Percentiles rank a stretch among this genome's conserved stretches.
Conservation (phyloP, 2,797 vertebrate genomes). For the Strix occidentalis region DNA sequence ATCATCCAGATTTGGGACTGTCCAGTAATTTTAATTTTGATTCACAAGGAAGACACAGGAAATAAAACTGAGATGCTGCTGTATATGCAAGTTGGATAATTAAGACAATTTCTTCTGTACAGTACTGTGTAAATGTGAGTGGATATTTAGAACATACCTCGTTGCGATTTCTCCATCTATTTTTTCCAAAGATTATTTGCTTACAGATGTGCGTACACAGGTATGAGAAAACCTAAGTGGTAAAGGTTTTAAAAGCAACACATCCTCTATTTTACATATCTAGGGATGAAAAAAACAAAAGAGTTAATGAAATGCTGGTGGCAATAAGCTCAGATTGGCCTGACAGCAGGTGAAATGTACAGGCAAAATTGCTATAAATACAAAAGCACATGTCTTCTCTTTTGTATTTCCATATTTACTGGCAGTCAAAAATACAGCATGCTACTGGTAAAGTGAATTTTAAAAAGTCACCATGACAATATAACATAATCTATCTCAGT, state of each 20-base stretch:
- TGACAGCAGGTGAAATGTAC: neutral
- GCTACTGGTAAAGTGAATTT: neutral
- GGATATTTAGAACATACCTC: neutral
- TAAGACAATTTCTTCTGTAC: neutral
- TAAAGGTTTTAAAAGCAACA: neutral
- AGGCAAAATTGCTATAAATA: neutral
- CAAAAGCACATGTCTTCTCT: slow-evolving; percentile 30
- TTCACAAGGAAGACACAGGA: neutral
- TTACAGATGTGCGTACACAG: neutral
- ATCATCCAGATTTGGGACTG: neutral
- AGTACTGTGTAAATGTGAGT: neutral
- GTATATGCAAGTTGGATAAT: neutral
- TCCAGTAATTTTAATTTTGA: neutral
- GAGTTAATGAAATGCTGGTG: neutral
- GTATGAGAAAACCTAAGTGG: neutral
- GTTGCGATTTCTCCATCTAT: neutral
- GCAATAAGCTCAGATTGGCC: neutral
- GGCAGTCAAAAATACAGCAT: slow-evolving; percentile 22
- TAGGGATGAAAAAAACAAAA: neutral
- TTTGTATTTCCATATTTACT: neutral
- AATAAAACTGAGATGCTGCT: neutral
- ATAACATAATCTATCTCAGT: neutral
- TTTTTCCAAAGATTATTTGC: neutral
- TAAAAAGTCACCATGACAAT: neutral
- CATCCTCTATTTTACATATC: neutral